These are phyloP conservation scores for Cylas formicarius DNA, from an alignment of 1,140 invertebrate species.

Conservation along the genomic window DNA sequence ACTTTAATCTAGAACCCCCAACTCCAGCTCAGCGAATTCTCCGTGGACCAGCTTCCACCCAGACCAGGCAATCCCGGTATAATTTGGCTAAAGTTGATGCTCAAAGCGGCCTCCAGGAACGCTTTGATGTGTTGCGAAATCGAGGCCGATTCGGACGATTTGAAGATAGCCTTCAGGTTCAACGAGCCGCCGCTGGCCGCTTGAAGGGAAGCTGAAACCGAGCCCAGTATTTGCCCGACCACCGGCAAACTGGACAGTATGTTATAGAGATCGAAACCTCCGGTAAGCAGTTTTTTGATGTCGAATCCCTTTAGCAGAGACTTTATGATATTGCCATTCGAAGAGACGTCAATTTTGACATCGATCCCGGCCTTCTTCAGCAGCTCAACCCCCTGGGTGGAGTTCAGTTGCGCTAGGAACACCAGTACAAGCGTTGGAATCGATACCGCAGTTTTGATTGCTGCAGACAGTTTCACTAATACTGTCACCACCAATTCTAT, in stretches of 20 bases:
- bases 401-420: background rate
- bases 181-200: background rate
- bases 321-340: background rate
- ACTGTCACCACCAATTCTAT: constrained; percentile 1
- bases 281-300: background rate
- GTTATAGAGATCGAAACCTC: background rate
- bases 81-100: too few relatives aligned
- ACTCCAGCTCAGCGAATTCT: too few relatives aligned
- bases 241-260: background rate
- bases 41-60: too few relatives aligned
- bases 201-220: background rate
- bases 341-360: background rate
- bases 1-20: too few relatives aligned
- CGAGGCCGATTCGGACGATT: background rate
- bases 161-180: background rate
- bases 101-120: background rate
- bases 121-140: background rate
- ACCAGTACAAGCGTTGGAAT: constrained; percentile 3
- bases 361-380: background rate
- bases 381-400: background rate
- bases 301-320: background rate
- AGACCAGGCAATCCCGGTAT: too few relatives aligned
- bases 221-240: background rate
- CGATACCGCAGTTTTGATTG: background rate
- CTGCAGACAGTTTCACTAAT: background rate